Evolutionary conservation across 2,888 invertebrate species (phyloP).

Genomic region (Cosmia trapezina): DNA sequence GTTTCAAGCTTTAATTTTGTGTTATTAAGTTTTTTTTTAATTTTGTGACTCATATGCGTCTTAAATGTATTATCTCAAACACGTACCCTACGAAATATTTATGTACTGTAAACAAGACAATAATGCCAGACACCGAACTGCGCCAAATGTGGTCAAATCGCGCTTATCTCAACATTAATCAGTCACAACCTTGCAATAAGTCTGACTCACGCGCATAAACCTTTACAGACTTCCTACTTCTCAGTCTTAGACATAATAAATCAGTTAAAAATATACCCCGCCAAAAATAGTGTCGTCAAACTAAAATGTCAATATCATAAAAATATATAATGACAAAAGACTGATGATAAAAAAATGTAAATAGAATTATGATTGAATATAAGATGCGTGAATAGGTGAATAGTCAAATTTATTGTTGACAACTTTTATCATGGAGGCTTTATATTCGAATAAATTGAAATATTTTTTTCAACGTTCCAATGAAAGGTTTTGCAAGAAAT

Average conservation of each 20-base stretch:
- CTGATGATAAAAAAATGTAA: background rate
- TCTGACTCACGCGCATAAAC: conserved; percentile 48
- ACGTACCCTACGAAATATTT: conserved; percentile 1
- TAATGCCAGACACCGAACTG: conserved; percentile 16
- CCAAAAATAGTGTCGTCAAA: conserved; percentile 28
- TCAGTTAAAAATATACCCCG: conserved; percentile 19
- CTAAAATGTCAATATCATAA: background rate
- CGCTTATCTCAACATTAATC: conserved; percentile 45
- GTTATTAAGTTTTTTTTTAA: no score
- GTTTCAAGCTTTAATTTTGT: background rate
- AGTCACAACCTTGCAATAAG: conserved; percentile 50
- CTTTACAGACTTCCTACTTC: conserved; percentile 50
- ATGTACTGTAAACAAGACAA: conserved; percentile 9
- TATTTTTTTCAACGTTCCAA: background rate
- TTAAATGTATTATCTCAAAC: background rate
- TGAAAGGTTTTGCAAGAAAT: background rate
- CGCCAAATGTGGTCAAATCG: conserved; percentile 36
- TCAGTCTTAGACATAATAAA: conserved; percentile 19
- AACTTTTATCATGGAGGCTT: background rate
- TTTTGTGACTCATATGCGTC: background rate
- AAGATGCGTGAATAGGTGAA: background rate
- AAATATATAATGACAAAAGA: background rate
- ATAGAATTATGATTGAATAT: conserved; percentile 9
- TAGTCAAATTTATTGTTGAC: background rate
- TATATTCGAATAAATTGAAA: background rate